Conservation (phyloP, 2,888 invertebrate species). For the Drosophila infuscata region DNA sequence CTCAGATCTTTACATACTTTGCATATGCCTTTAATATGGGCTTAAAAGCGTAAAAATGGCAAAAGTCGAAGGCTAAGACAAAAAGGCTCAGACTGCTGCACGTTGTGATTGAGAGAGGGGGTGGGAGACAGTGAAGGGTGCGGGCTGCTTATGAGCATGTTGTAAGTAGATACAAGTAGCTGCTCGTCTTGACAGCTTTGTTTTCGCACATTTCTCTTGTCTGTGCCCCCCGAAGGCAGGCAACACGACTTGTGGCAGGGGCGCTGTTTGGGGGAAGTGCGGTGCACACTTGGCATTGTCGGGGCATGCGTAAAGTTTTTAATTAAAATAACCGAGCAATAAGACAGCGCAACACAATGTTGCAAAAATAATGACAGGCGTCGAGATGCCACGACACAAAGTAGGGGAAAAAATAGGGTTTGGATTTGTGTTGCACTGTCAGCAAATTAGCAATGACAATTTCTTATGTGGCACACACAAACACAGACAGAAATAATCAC, state of each 20-base stretch:
- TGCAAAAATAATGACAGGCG: slow-evolving; percentile 39
- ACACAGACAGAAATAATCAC: slow-evolving; percentile 5
- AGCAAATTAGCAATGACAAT: slow-evolving; percentile 66
- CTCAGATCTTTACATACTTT: slow-evolving; percentile 63
- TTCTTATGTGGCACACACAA: slow-evolving; percentile 29
- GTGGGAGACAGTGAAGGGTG: background rate
- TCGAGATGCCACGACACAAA: background rate
- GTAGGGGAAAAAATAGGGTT: background rate
- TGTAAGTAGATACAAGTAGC: slow-evolving; percentile 70
- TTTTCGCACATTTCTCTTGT: slow-evolving; percentile 54
- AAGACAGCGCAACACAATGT: slow-evolving; percentile 65
- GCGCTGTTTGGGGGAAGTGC: background rate
- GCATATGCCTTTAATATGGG: slow-evolving; percentile 76
- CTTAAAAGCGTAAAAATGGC: slow-evolving; percentile 77
- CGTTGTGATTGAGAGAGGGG: background rate
- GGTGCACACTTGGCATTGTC: slow-evolving; percentile 63
- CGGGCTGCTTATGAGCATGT: slow-evolving; percentile 53
- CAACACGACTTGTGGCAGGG: background rate
- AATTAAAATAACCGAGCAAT: slow-evolving; percentile 80
- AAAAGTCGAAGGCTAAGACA: slow-evolving; percentile 62
- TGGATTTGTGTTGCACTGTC: background rate
- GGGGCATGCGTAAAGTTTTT: slow-evolving; percentile 72
- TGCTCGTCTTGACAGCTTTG: slow-evolving; percentile 67
- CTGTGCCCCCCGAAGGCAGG: slow-evolving; percentile 12
- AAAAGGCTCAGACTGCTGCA: slow-evolving; percentile 27